Evolutionary conservation across 2,113 vertebrate genomes (phyloP).

Genomic region (Semnornis frantzii): DNA sequence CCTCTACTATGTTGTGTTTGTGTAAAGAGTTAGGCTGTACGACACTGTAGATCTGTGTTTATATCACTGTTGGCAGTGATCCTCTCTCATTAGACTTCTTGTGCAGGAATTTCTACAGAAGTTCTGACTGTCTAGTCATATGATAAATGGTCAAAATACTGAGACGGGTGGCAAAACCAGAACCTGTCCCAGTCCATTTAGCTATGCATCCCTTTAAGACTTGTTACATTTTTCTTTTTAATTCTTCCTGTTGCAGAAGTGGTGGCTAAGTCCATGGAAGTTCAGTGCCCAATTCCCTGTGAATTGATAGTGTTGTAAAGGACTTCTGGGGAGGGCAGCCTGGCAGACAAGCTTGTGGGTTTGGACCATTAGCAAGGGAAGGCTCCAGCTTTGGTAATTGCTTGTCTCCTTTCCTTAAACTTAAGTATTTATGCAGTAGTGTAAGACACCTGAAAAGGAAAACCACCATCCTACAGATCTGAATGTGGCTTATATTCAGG

Average conservation of each 20-base stretch:
- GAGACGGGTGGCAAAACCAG: background rate
- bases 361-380: background rate
- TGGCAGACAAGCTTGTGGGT: background rate
- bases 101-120: background rate
- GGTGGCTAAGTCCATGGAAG: background rate
- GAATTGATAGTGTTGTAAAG: background rate
- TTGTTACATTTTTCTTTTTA: background rate
- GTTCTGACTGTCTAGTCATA: background rate
- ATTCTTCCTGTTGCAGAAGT: background rate
- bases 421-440: background rate
- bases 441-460: background rate
- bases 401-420: background rate
- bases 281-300: background rate
- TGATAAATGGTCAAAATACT: background rate
- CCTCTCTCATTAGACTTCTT: background rate
- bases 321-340: background rate
- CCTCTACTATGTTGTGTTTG: background rate
- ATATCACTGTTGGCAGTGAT: background rate
- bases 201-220: fast-evolving
- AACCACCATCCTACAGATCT: background rate
- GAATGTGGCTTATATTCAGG: background rate
- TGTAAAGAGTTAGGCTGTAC: background rate
- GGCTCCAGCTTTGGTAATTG: background rate
- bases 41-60: background rate
- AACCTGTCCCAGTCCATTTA: background rate